Percentiles rank a stretch among this genome's conserved stretches.
phyloP scores from a whole-genome alignment of 2,888 invertebrate genomes.

The Apeira syringaria region DNA sequence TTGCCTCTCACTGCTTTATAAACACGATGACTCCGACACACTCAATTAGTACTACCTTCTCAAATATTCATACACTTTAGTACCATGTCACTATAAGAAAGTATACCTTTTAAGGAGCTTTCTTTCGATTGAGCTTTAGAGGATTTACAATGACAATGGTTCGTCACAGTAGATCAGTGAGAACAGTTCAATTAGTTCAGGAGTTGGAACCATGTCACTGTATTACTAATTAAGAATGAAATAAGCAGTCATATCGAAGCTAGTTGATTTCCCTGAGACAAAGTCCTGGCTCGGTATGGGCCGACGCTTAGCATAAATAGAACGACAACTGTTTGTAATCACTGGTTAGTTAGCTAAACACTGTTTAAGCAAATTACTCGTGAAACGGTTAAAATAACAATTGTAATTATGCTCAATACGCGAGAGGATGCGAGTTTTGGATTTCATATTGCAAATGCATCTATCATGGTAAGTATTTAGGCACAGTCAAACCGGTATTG shows the following conservation, averaged over 20 bases:
- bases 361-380: conserved; percentile 26
- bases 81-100: conserved; percentile 5
- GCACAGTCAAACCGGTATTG: not conserved
- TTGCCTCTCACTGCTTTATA: conserved; percentile 14
- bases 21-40: conserved; percentile 8
- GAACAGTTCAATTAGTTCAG: too few relatives aligned
- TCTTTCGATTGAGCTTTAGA: not conserved
- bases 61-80: not conserved
- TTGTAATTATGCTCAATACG: conserved; percentile 14
- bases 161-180: not conserved
- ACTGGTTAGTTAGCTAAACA: conserved; percentile 28
- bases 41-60: conserved; percentile 13
- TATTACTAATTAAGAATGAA: not conserved
- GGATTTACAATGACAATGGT: not conserved
- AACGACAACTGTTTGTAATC: conserved; percentile 33
- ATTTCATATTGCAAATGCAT: conserved; percentile 14
- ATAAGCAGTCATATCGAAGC: not conserved
- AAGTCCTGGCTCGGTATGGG: conserved; percentile 14
- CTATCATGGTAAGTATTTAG: not conserved
- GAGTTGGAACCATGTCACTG: not conserved
- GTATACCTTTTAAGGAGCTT: not conserved
- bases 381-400: conserved; percentile 26
- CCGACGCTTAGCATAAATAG: conserved; percentile 29
- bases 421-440: conserved; percentile 18
- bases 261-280: not conserved